These are phyloP conservation scores for Saiga tatarica DNA, from an alignment of 2,113 vertebrate species.

Conservation along the genomic window DNA sequence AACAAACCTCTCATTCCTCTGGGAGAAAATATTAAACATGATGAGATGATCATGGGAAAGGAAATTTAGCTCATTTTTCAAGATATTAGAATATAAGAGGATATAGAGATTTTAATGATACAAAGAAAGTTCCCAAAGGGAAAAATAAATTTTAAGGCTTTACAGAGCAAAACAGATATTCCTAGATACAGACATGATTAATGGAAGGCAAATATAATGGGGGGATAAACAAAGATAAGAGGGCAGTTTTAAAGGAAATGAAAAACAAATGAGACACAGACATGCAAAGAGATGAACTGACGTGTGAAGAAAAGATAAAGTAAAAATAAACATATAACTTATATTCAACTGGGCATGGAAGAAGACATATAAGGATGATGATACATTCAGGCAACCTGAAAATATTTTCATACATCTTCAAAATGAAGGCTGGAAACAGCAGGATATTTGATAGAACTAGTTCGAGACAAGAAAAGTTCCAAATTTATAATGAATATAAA, in stretches of 20 bases:
- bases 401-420: not conserved
- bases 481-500: slow-evolving; percentile 21
- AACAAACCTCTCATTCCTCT: slow-evolving; percentile 5
- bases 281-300: not conserved
- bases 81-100: slow-evolving; percentile 2
- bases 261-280: not conserved
- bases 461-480: not conserved
- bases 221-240: not conserved
- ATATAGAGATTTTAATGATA: slow-evolving; percentile 40
- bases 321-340: not conserved
- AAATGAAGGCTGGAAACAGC: not conserved
- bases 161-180: slow-evolving; percentile 27
- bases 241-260: slow-evolving; percentile 4
- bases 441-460: not conserved
- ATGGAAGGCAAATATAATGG: not conserved
- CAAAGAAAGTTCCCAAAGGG: slow-evolving; percentile 28
- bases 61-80: slow-evolving; percentile 55
- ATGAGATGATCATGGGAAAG: slow-evolving; percentile 33
- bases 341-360: not conserved
- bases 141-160: slow-evolving; percentile 38
- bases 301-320: not conserved
- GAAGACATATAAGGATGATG: not conserved
- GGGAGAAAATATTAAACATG: not conserved
- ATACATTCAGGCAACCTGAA: not conserved
- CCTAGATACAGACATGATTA: slow-evolving; percentile 17